Percentiles rank a stretch among this genome's conserved stretches.
phyloP scores from a whole-genome alignment of 2,888 invertebrate species.

The Axea sp. region DNA sequence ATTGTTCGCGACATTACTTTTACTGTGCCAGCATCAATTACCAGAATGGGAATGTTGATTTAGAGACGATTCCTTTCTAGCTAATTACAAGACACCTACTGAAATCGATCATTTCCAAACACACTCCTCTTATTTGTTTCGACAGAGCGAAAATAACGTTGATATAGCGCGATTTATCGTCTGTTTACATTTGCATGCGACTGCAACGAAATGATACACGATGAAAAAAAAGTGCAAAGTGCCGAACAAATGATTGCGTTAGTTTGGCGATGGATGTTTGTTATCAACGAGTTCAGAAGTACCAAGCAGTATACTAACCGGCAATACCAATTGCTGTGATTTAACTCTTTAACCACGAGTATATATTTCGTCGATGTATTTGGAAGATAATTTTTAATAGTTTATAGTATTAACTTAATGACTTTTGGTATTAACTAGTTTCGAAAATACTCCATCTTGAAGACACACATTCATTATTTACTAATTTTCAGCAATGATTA shows the following conservation, averaged over 20 bases:
- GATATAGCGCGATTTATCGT: slow-evolving; percentile 31
- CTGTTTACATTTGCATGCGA: slow-evolving; percentile 49
- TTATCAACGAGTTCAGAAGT: slow-evolving; percentile 18
- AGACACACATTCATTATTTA: slow-evolving; percentile 19
- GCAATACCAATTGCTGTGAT: slow-evolving; percentile 44
- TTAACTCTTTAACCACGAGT: slow-evolving; percentile 55
- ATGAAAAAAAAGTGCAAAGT: slow-evolving; percentile 27
- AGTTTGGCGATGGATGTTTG: slow-evolving; percentile 28
- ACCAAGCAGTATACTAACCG: slow-evolving; percentile 40
- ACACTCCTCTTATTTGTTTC: slow-evolving; percentile 25
- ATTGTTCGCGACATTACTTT: slow-evolving; percentile 38
- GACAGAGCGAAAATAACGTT: slow-evolving; percentile 11
- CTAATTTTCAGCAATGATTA: not conserved
- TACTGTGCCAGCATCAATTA: slow-evolving; percentile 46
- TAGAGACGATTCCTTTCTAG: slow-evolving; percentile 12
- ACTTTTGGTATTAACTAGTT: no score
- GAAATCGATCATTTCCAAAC: slow-evolving; percentile 29
- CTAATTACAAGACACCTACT: slow-evolving; percentile 17
- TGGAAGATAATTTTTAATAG: no score
- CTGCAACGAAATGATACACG: slow-evolving; percentile 41
- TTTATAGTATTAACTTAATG: no score
- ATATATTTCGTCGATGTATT: slow-evolving; percentile 21
- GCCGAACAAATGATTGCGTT: slow-evolving; percentile 49
- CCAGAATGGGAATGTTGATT: slow-evolving; percentile 24
- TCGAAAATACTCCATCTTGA: no score